Evolutionary conservation across 2,888 invertebrate genomes (phyloP), one percentile per base, ranked within the genome.

Genomic region (Minunthozetes semirufus): DNA sequence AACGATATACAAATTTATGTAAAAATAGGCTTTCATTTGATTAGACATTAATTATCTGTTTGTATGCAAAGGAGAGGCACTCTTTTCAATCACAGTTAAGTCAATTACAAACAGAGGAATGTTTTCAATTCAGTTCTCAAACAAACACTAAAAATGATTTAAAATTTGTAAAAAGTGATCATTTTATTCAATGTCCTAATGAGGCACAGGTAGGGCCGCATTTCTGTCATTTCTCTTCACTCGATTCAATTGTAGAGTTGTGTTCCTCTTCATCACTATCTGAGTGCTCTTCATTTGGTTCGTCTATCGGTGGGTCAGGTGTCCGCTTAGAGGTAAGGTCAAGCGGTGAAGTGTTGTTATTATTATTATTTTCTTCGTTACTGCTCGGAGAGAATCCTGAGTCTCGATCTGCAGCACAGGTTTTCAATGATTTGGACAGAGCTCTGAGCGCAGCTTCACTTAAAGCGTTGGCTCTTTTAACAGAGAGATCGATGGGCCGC

Each of bases 401-500:
- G 50, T 76, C 76, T 19, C 72, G 75, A 53, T 76, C 76, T 17
- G 74, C 76, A 8, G 46, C 33, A 6, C 25, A 38, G 25, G 22
- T 46, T 33, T 63, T 74, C 17, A 46, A 70, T 22, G 66, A 61
- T 22, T 42, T 33, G 38, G 19, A 22, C 11, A 42, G 61, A 3
- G 38, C n/a, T 22, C 33, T 27, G 17, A 46, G 42, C 17, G 48
- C 25, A 19, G 74, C 53, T 38, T 68, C 22, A 46, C 59, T 42
- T 29, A 72, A 59, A 22, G 56, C 53, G 33, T 71, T 66, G 66
- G 59, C 46, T 27, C 53, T 73, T 74, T 78, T 79, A 0, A 80
- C 78, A 25, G 80, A 80, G 63, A 81, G 78, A 76, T 81, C 81
- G 71, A 81, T 81, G 27, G 81, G 81, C 15, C 74, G 78, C 11